Conservation (phyloP, 1,140 invertebrate species). For the Cydia fagiglandana region DNA sequence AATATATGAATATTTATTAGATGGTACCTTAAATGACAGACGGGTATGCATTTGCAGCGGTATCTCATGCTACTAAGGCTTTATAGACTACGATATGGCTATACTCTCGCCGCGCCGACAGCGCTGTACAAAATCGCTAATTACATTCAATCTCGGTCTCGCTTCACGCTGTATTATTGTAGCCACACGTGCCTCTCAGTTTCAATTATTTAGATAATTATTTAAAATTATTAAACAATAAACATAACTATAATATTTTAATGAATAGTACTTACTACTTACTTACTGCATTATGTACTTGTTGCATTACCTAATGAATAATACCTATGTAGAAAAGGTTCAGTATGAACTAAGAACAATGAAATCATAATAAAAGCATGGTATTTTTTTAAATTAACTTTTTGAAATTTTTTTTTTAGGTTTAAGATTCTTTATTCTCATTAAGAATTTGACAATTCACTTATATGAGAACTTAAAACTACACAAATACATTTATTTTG, state of each 20-base stretch:
- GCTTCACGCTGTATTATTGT: conserved; percentile 43
- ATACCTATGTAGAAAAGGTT: too few relatives aligned
- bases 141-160: conserved; percentile 57
- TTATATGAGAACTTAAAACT: too few relatives aligned
- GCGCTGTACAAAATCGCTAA: conserved; percentile 73
- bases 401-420: too few relatives aligned
- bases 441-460: too few relatives aligned
- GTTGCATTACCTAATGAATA: too few relatives aligned
- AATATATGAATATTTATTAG: neutral
- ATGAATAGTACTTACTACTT: too few relatives aligned
- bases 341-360: too few relatives aligned
- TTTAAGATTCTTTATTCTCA: too few relatives aligned
- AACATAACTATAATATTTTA: neutral
- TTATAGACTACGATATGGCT: conserved; percentile 13
- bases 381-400: too few relatives aligned
- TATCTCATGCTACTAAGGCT: neutral
- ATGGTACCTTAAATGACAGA: neutral
- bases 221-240: neutral
- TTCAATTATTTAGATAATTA: conserved; percentile 34
- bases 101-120: conserved; percentile 53
- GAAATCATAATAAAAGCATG: too few relatives aligned
- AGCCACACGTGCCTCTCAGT: conserved; percentile 29
- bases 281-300: too few relatives aligned
- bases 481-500: too few relatives aligned
- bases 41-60: neutral